Conservation (phyloP, 30 jellyfish, hydroid and myxozoan species). For the Calvadosia cruxmelitensis region DNA sequence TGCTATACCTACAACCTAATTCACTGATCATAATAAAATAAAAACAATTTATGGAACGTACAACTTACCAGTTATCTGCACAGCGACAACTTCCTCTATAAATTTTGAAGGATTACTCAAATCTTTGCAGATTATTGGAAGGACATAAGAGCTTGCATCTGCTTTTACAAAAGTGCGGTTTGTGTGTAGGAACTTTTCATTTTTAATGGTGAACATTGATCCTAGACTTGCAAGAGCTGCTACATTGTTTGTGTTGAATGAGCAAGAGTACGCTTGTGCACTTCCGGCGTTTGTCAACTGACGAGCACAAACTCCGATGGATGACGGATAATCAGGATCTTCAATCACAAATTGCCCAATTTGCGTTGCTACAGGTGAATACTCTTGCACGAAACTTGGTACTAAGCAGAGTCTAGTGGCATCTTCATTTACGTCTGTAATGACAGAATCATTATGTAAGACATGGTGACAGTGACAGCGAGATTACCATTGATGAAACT, state of each 20-base stretch:
- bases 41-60: neutral
- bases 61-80: conserved; percentile 24
- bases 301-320: conserved; percentile 22
- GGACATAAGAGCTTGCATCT: conserved; percentile 4
- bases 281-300: conserved; percentile 1
- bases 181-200: conserved; percentile 9
- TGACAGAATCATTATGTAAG: no score
- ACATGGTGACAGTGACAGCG: no score
- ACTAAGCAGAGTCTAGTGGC: conserved; percentile 36
- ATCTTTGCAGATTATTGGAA: conserved; percentile 41
- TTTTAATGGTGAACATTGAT: conserved; percentile 24
- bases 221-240: conserved; percentile 1
- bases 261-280: conserved; percentile 18
- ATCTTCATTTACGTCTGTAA: conserved; percentile 41
- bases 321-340: conserved; percentile 49
- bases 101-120: conserved; percentile 12
- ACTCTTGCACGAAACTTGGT: conserved; percentile 18
- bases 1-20: no score
- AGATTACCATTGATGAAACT: no score
- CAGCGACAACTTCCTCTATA: conserved; percentile 13
- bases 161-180: conserved; percentile 18
- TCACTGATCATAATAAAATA: neutral
- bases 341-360: conserved; percentile 39
- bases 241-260: conserved; percentile 5
- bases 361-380: conserved; percentile 13